Conservation (phyloP, 2,888 invertebrate species). For the Eubasilissa splendida region DNA sequence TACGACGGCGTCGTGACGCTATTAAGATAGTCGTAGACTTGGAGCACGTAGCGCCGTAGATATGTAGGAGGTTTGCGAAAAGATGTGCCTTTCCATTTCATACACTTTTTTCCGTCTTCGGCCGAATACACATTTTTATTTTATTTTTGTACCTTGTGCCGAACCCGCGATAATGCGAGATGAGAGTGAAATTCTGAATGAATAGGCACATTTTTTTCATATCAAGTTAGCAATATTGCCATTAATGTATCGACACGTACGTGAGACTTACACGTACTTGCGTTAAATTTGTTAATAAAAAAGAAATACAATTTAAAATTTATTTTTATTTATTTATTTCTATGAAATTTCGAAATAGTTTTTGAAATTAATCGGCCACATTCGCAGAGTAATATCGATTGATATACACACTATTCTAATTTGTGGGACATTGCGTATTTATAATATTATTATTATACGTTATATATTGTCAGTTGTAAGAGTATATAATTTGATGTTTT, state of each 20-base stretch:
- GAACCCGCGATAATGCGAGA: slow-evolving; percentile 30
- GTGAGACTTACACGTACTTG: neutral
- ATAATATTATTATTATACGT: too few species aligned
- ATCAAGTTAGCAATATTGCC: slow-evolving; percentile 37
- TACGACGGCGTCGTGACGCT: slow-evolving; percentile 55
- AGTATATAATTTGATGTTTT: too few species aligned
- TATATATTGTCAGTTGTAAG: too few species aligned
- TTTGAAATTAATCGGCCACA: too few species aligned
- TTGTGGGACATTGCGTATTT: too few species aligned
- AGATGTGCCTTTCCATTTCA: slow-evolving; percentile 51
- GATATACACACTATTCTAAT: too few species aligned
- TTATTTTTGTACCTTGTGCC: slow-evolving; percentile 26
- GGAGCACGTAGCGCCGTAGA: slow-evolving; percentile 48
- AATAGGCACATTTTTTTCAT: slow-evolving; percentile 36
- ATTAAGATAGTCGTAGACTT: slow-evolving; percentile 52
- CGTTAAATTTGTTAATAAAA: slow-evolving; percentile 3
- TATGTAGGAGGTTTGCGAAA: slow-evolving; percentile 47
- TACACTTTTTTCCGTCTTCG: slow-evolving; percentile 38
- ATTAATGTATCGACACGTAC: slow-evolving; percentile 18
- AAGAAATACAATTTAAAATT: neutral
- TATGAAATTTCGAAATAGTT: too few species aligned
- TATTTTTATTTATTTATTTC: too few species aligned
- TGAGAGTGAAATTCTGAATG: slow-evolving; percentile 36
- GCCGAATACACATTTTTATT: slow-evolving; percentile 35
- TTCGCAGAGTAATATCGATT: too few species aligned